Evolutionary conservation across 1,140 invertebrate genomes (phyloP), one percentile per base, ranked within the genome.

Genomic region (Aphis craccivora): DNA sequence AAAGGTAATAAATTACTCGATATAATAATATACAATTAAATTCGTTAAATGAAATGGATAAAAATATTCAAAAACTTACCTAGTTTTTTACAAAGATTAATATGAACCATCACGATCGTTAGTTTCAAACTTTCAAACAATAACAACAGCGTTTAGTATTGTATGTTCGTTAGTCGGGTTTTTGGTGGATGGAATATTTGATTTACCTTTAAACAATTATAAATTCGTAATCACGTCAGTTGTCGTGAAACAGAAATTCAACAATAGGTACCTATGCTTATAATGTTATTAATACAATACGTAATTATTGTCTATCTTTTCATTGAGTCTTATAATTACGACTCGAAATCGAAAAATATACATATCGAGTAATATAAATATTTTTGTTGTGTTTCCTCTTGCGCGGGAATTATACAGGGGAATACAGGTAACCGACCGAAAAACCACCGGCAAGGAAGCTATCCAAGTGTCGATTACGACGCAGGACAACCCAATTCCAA

Each of bases 381-480:
- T 37, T 76, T 84, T 84, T 22, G 3, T 43, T 40, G 81, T 84
- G 1, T 25, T 37, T 84, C 22, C 22, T 25, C 37, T 40, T 2
- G 2, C 35, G 20, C 7, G 20, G 81, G 83, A 43, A 84, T 43
- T 60, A 35, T 37, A 51, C 14, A 93, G 91, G 48, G 76, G 14
- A 25, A 93, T 25, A 30, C 84, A 2, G 81, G 90, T 9, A 51
- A 5, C 35, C 48, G 89, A 8, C 18, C 14, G 1, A 37, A 55
- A 9, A 93, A 93, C 51, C 37, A 93, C 2, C 48, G 40, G 1
- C 91, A 84, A 53, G 81, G 48, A 25, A 84, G 20, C 40, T 53
- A 93, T 53, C 25, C 91, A 0, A 86, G 48, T 30, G 14, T 2
- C 9, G 91, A 93, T 84, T 93, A 93, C 48, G 91, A 93, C 25